Evolutionary conservation across 53 echinoderm and acorn worm genomes (phyloP).

Genomic region (Holothuria scabra): DNA sequence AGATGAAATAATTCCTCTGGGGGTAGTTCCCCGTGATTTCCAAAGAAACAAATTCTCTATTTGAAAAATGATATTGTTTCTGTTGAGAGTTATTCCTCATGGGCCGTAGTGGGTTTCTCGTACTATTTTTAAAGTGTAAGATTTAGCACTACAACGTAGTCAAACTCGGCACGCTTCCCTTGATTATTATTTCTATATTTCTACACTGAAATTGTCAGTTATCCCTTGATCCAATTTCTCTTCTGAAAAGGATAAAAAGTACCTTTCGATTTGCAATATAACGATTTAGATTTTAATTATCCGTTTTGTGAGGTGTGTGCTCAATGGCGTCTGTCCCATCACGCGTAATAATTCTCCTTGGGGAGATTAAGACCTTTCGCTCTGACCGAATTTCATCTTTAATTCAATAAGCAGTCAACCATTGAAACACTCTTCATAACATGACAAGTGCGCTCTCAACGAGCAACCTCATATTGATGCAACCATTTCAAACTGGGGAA

Average conservation of each 20-base stretch:
- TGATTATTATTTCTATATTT: neutral
- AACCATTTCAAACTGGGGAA: too few relatives aligned
- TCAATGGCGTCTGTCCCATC: conserved; percentile 34
- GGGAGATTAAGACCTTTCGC: conserved; percentile 10
- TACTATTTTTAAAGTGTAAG: neutral
- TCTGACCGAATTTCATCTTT: conserved; percentile 43
- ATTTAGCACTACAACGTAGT: neutral
- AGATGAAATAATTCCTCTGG: too few relatives aligned
- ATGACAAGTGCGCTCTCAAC: too few relatives aligned
- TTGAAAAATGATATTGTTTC: too few relatives aligned
- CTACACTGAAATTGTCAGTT: neutral
- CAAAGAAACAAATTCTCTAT: too few relatives aligned
- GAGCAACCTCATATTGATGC: too few relatives aligned
- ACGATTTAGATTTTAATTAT: conserved; percentile 32
- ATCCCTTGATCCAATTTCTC: neutral
- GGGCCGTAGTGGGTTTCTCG: too few relatives aligned
- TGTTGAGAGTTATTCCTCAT: too few relatives aligned
- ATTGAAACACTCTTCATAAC: neutral
- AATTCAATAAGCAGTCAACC: conserved; percentile 35
- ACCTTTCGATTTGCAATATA: neutral
- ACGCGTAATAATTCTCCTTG: conserved; percentile 27
- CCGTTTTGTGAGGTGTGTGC: conserved; percentile 27
- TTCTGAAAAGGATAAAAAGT: neutral
- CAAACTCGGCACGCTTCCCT: neutral
- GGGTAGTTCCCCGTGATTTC: too few relatives aligned